These are phyloP conservation scores for Danaus plexippus DNA, from an alignment of 1,140 invertebrate species.

Conservation along the genomic window DNA sequence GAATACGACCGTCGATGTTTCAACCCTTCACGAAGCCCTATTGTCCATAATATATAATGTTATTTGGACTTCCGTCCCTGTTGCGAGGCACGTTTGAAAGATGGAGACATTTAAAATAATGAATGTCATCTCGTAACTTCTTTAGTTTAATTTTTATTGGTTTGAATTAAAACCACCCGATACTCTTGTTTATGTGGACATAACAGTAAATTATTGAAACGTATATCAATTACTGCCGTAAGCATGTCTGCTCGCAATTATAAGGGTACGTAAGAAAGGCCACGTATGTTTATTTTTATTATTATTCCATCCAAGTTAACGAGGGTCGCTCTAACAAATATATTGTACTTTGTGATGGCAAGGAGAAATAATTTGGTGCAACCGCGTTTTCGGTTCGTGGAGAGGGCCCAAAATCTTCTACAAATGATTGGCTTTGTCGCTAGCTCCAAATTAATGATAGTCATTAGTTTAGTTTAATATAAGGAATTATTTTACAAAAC, in stretches of 20 bases:
- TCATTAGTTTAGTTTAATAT: too few species aligned
- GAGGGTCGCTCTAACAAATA: slow-evolving; percentile 14
- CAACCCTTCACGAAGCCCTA: slow-evolving; percentile 42
- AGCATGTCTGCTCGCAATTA: too few species aligned
- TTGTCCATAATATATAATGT: slow-evolving; percentile 50
- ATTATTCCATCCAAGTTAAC: slow-evolving; percentile 3
- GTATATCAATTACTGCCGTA: slow-evolving; percentile 1
- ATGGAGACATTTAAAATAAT: slow-evolving; percentile 25
- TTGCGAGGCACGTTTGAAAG: slow-evolving; percentile 26
- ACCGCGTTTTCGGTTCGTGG: slow-evolving; percentile 21
- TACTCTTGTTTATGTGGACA: too few species aligned
- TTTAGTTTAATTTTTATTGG: slow-evolving; percentile 15
- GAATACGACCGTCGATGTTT: slow-evolving; percentile 54
- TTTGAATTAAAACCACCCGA: background rate
- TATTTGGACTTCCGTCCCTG: slow-evolving; percentile 34
- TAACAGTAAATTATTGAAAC: slow-evolving; percentile 1
- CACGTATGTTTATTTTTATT: slow-evolving; percentile 1
- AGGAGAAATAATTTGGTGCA: slow-evolving; percentile 35
- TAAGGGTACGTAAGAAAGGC: too few species aligned
- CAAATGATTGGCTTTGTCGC: slow-evolving; percentile 36
- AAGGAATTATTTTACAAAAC: too few species aligned
- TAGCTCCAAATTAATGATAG: slow-evolving; percentile 35
- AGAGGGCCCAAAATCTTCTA: slow-evolving; percentile 34
- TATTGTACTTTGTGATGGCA: slow-evolving; percentile 19
- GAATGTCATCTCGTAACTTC: background rate